Evolutionary conservation across 1,140 invertebrate species (phyloP), one percentile per base, ranked within the genome.

Genomic region (Xylocopa sonorina): DNA sequence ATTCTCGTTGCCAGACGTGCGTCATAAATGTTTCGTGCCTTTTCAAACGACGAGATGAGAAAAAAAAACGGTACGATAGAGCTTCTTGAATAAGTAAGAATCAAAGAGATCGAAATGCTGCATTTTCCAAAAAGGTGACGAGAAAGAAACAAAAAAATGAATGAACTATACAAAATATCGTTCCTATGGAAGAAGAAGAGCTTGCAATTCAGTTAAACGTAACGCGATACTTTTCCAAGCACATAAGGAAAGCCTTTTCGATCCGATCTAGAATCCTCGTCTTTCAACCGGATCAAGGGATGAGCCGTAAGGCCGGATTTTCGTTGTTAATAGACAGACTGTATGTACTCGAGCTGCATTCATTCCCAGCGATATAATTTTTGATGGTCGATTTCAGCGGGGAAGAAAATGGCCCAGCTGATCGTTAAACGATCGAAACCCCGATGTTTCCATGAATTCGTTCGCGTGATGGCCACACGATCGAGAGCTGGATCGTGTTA

Each of bases 401-500:
- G 24, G 24, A 16, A 41, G 16, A 1, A 29, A 29, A 32, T 34
- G 27, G 48, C 5, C 14, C n/a, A 1, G 3, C 50, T 2, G 27
- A 12, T 51, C 32, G 34, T 69, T 38, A 4, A 29, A 3, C 0
- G 21, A 51, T 4, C 10, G 32, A 41, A 16, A n/a, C 7, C 29
- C 18, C 21, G 27, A 9, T 21, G 62, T 80, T 84, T 84, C 62
- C 62, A 67, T 55, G 73, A 78, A 68, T 84, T 66, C 53, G 63
- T 58, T 90, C 76, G 88, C 90, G 87, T 89, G 88, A 90, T 89
- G 87, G 88, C 88, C 85, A 63, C 63, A 58, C 78, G 75, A 88
- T 89, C 85, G 86, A 89, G 86, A 87, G 88, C 84, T 86, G 69
- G 84, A 81, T 82, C 82, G 81, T 86, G 87, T 81, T 92, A 92